A percentile compares a stretch with the other conserved stretches of the same genome.
Conservation (phyloP, 2,113 vertebrate species). For the Ceuthmochares aereus region DNA sequence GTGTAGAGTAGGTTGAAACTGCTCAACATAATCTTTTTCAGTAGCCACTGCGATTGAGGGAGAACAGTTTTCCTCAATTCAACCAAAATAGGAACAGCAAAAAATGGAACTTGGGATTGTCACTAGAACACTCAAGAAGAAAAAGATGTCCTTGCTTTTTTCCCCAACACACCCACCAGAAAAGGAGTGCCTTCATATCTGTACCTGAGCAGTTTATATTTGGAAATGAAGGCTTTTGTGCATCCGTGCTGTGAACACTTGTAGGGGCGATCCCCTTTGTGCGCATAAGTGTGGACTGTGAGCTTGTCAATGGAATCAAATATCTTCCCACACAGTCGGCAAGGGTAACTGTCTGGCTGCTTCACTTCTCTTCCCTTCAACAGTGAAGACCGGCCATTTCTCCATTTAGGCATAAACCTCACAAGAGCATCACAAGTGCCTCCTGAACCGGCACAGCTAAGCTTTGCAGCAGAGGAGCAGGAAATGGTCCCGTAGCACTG, state of each 20-base stretch:
- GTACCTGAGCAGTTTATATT: conserved; percentile 83
- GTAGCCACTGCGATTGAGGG: background rate
- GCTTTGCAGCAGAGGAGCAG: conserved; percentile 35
- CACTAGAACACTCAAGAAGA: background rate
- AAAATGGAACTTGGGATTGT: background rate
- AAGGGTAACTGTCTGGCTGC: conserved; percentile 67
- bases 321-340: conserved; percentile 75
- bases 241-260: conserved; percentile 78
- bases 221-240: conserved; percentile 82
- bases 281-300: conserved; percentile 68
- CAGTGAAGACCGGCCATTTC: conserved; percentile 51
- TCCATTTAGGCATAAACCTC: conserved; percentile 67
- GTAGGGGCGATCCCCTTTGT: conserved; percentile 79
- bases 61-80: background rate
- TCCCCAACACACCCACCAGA: background rate
- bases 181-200: background rate
- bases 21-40: background rate
- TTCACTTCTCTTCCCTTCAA: conserved; percentile 70
- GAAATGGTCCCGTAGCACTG: conserved; percentile 35
- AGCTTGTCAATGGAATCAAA: conserved; percentile 79
- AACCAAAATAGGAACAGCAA: background rate
- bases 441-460: conserved; percentile 39
- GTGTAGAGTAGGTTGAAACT: background rate
- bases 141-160: background rate
- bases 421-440: conserved; percentile 11